These are phyloP conservation scores for Euplagia quadripunctaria DNA, from an alignment of 2,888 invertebrate genomes.

Conservation along the genomic window DNA sequence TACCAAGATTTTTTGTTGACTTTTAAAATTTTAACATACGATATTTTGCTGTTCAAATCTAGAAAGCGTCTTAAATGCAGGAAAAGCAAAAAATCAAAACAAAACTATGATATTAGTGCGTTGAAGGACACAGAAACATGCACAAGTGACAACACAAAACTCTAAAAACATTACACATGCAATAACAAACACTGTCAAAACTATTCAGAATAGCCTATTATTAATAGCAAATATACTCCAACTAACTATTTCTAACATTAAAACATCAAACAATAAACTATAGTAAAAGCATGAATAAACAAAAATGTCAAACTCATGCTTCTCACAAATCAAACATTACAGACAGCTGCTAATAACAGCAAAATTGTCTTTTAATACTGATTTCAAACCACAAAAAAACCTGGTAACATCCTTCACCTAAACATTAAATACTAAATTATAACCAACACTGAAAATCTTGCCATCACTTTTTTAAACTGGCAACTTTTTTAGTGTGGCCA, in stretches of 20 bases:
- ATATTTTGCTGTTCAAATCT: conserved; percentile 77
- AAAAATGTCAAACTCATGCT: conserved; percentile 55
- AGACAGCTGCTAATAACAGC: conserved; percentile 72
- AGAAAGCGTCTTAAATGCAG: conserved; percentile 70
- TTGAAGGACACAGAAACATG: conserved; percentile 83
- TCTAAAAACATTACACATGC: conserved; percentile 49
- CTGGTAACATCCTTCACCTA: conserved; percentile 72
- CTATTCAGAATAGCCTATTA: conserved; percentile 36
- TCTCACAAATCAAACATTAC: conserved; percentile 54
- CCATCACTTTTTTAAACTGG: conserved; percentile 49
- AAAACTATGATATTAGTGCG: conserved; percentile 83
- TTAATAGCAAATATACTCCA: conserved; percentile 32
- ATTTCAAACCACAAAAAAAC: conserved; percentile 72
- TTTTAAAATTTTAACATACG: conserved; percentile 61
- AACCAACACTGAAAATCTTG: conserved; percentile 61
- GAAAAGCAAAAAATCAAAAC: conserved; percentile 69
- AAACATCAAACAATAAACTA: conserved; percentile 46
- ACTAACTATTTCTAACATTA: conserved; percentile 45
- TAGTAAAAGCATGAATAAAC: conserved; percentile 54
- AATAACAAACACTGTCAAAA: conserved; percentile 47
- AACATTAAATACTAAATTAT: conserved; percentile 63
- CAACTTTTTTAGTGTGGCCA: conserved; percentile 55
- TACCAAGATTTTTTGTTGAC: conserved; percentile 72
- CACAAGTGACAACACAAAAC: conserved; percentile 63
- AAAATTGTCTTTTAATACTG: conserved; percentile 63